A percentile compares a stretch with the other conserved stretches of the same genome.
Evolutionary conservation across 1,140 invertebrate genomes (phyloP).

Genomic region (Meloidogyne floridensis): DNA sequence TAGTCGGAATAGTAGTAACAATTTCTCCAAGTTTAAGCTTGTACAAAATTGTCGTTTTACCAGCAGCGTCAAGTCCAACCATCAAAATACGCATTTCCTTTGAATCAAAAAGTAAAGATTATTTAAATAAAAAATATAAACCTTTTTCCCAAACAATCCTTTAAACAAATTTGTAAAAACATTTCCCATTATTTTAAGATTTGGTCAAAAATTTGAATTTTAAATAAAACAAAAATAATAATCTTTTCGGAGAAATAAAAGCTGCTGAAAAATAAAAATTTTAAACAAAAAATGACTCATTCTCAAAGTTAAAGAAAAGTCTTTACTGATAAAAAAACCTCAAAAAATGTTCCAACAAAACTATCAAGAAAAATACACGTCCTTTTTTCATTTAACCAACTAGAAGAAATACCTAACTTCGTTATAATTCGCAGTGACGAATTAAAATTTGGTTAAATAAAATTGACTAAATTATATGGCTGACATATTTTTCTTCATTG

Average conservation of each 20-base stretch:
- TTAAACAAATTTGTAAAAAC: conserved; percentile 76
- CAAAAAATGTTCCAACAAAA: neutral
- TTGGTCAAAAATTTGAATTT: neutral
- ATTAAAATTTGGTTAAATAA: neutral
- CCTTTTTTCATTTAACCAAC: neutral
- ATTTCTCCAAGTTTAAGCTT: conserved; percentile 99
- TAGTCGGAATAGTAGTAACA: conserved; percentile 98
- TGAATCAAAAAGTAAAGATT: neutral
- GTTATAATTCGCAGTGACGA: neutral
- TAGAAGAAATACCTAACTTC: neutral
- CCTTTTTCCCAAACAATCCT: conserved; percentile 93
- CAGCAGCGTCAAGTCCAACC: conserved; percentile 93
- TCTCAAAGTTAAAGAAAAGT: neutral
- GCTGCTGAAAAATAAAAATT: conserved; percentile 5
- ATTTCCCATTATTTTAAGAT: conserved; percentile 69
- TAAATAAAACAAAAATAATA: conserved; percentile 6
- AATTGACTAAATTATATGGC: neutral
- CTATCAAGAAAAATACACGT: neutral
- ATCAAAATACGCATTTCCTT: conserved; percentile 90
- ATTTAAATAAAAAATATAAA: neutral
- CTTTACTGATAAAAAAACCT: neutral
- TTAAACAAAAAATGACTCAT: conserved; percentile 2
- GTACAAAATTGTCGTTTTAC: conserved; percentile 99
- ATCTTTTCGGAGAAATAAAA: conserved; percentile 6
- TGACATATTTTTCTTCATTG: neutral